phyloP scores from a whole-genome alignment of 2,888 invertebrate genomes.

The Plebejus argus region DNA sequence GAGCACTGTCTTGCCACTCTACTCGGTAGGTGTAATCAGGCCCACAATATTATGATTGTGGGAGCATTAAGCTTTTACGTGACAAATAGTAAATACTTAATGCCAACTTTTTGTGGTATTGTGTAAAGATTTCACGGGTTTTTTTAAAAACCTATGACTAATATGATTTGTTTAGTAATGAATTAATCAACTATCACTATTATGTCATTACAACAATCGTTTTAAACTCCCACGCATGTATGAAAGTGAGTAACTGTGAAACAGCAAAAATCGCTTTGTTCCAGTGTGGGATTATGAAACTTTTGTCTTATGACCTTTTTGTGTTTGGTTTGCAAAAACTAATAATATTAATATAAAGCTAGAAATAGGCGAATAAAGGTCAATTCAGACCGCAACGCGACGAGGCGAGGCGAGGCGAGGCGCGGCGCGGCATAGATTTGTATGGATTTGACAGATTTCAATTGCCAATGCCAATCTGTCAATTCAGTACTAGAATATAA shows the following conservation, averaged over 20 bases:
- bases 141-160: neutral
- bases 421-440: no score
- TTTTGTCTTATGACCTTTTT: conserved; percentile 10
- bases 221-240: conserved; percentile 9
- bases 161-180: conserved; percentile 5
- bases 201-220: conserved; percentile 11
- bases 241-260: conserved; percentile 24
- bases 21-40: no score
- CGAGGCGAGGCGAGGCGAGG: no score
- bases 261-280: conserved; percentile 20
- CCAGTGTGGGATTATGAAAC: conserved; percentile 23
- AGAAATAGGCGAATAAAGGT: neutral
- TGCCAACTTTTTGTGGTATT: neutral
- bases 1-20: no score
- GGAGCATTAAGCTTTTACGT: neutral
- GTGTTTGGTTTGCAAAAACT: neutral
- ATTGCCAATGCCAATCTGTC: no score
- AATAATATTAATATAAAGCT: neutral
- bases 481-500: no score
- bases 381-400: no score
- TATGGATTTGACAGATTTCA: no score
- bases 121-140: neutral
- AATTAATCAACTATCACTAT: conserved; percentile 24
- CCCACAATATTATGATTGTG: no score
- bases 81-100: neutral